Evolutionary conservation across 2,113 vertebrate species (phyloP).

Genomic region (Talpa occidentalis): DNA sequence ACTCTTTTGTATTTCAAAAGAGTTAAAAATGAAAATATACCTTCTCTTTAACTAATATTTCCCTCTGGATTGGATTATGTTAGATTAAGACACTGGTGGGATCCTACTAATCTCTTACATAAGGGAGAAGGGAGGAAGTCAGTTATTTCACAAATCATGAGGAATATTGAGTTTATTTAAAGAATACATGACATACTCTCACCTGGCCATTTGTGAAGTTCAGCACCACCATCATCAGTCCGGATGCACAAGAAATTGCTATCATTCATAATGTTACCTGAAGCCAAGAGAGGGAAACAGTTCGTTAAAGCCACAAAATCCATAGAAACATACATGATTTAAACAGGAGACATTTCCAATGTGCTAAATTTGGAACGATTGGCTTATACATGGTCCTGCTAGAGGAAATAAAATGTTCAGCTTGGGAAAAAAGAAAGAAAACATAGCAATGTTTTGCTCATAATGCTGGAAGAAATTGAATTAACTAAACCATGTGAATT

Average conservation of each 20-base stretch:
- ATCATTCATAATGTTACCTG: conserved; percentile 19
- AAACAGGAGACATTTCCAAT: conserved; percentile 48
- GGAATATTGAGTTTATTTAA: neutral
- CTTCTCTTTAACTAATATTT: neutral
- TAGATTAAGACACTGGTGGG: neutral
- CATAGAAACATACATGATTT: conserved; percentile 52
- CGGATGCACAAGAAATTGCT: neutral
- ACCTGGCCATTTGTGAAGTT: neutral
- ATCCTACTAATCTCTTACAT: neutral
- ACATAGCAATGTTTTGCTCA: conserved; percentile 45
- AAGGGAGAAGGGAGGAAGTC: neutral
- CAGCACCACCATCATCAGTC: neutral
- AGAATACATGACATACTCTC: conserved; percentile 3
- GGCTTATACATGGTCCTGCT: conserved; percentile 18
- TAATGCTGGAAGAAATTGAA: conserved; percentile 48
- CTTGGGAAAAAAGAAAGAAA: conserved; percentile 58
- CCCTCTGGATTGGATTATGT: too few species aligned
- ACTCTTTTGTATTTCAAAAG: neutral
- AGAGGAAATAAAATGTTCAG: conserved; percentile 54
- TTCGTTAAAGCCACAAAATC: conserved; percentile 33
- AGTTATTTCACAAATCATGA: neutral
- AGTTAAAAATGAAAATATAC: neutral
- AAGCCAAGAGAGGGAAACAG: neutral
- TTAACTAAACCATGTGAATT: conserved; percentile 47
- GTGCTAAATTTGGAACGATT: conserved; percentile 59